These are phyloP conservation scores for Peromyscus melanophrys DNA, from an alignment of 2,797 vertebrate genomes.

Conservation along the genomic window DNA sequence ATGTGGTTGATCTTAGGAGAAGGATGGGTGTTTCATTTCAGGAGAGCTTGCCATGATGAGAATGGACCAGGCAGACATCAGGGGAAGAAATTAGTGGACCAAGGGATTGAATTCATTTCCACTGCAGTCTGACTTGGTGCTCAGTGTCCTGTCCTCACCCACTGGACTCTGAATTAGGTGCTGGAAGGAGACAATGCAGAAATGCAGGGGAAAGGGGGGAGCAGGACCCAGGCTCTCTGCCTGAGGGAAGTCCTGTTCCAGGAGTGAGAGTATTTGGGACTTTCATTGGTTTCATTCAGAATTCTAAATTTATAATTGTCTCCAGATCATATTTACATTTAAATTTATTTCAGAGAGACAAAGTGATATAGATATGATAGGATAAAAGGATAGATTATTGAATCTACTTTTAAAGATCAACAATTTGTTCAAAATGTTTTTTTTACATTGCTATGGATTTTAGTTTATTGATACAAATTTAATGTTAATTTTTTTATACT, in stretches of 20 bases:
- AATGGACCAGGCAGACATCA: not conserved
- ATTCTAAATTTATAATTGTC: constrained; percentile 22
- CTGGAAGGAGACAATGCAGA: not conserved
- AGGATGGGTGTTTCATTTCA: not conserved
- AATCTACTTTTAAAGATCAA: too few relatives aligned
- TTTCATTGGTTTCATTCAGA: not conserved
- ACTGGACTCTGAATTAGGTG: not conserved
- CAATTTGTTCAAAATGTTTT: too few relatives aligned
- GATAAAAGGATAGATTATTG: too few relatives aligned
- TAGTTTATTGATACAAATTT: too few relatives aligned
- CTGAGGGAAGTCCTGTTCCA: not conserved
- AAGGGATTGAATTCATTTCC: not conserved
- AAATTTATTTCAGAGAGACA: constrained; percentile 22
- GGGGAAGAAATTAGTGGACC: not conserved
- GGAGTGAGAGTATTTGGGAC: not conserved
- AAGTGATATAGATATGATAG: not conserved
- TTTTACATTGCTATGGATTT: too few relatives aligned
- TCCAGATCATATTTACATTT: not conserved
- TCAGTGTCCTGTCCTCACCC: too few relatives aligned
- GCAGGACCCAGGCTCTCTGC: not conserved
- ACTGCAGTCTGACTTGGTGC: not conserved
- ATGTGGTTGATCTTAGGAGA: not conserved
- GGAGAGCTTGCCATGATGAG: not conserved
- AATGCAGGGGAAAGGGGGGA: not conserved
- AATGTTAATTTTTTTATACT: too few relatives aligned